Base-by-base conservation (phyloP, 2,797 vertebrate genomes). In the Florisuga fusca region DNA sequence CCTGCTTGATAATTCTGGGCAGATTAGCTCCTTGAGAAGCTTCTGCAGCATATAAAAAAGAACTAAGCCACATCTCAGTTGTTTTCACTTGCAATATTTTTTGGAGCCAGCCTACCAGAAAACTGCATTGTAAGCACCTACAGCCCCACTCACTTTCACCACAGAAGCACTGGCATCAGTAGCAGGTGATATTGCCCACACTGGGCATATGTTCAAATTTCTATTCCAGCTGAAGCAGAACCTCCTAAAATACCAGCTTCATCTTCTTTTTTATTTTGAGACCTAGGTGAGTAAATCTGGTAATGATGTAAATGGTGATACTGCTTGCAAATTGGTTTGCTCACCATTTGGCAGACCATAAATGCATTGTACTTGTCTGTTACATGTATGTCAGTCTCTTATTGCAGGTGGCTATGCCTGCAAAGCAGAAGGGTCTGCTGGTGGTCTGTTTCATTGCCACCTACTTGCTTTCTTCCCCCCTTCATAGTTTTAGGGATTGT, bases 211-310 rank as follows among this genome's bases (percentile, higher is more conserved):
- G 4, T 53, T 77, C 34, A 63, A 55, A 69, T 10, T 76, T 89
- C 38, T 62, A 10, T 48, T 84, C 58, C 76, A 83, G 31, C 5
- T 78, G 38, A 81, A 88, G 17, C 20, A 66, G 31, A 50, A 77
- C 15, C 0, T 1, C 34, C 63, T 26, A 61, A 58, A 89, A 68
- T 36, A 13, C 12, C 12, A 50, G 53, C 18, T 13, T 88, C 8
- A 26, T 53, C 15, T 58, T 72, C n/a, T 62, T 53, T 25, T 89
- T 86, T 75, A 29, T 82, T 84, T 81, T 91, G 62, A 90, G 18
- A 88, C 45, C 18, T 64, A 72, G 50, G 54, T 43, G 26, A 41
- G 19, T 66, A 48, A 76, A 81, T 15, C 73, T 29, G 69, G 45
- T 21, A 64, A 34, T 2, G 0, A 61, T 64, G 36, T 33, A 51